phyloP scores from a whole-genome alignment of 35 echinoderm and acorn worm species.

The Patiria miniata region DNA sequence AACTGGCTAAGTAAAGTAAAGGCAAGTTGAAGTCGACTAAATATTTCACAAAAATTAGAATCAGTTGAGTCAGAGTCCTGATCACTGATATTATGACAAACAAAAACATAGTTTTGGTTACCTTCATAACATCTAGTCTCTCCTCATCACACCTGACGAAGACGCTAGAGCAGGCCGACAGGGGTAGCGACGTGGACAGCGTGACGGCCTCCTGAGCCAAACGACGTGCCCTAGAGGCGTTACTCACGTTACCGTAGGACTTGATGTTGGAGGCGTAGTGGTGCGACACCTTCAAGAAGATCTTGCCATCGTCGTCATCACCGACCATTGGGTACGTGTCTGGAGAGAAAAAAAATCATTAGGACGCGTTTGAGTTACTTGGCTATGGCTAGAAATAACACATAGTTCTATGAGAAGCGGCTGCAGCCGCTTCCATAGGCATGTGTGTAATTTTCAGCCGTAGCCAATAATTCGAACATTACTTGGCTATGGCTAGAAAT shows the following conservation, averaged over 20 bases:
- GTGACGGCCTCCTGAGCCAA: conserved; percentile 95
- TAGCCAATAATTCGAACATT: no score
- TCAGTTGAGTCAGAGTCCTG: no score
- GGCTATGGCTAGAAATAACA: no score
- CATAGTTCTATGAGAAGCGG: no score
- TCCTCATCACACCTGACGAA: conserved; percentile 99
- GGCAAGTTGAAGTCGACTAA: no score
- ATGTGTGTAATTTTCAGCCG: no score
- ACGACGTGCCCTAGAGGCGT: conserved; percentile 80
- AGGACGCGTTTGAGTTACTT: no score
- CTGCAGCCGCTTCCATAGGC: no score
- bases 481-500: no score
- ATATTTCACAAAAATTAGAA: no score
- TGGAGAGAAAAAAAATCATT: background rate
- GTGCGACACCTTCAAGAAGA: conserved; percentile 73
- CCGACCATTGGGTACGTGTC: conserved; percentile 92
- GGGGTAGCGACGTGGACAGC: conserved; percentile 93
- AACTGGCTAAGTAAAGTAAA: no score
- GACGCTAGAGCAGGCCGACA: conserved; percentile 86
- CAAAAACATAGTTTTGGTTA: conserved; percentile 21
- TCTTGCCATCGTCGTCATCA: conserved; percentile 88
- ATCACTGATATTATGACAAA: no score
- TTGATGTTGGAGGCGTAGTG: conserved; percentile 93
- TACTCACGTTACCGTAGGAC: conserved; percentile 85
- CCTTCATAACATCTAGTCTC: conserved; percentile 98